phyloP scores from a whole-genome alignment of 1,140 invertebrate species.

The Diorhabda sublineata region DNA sequence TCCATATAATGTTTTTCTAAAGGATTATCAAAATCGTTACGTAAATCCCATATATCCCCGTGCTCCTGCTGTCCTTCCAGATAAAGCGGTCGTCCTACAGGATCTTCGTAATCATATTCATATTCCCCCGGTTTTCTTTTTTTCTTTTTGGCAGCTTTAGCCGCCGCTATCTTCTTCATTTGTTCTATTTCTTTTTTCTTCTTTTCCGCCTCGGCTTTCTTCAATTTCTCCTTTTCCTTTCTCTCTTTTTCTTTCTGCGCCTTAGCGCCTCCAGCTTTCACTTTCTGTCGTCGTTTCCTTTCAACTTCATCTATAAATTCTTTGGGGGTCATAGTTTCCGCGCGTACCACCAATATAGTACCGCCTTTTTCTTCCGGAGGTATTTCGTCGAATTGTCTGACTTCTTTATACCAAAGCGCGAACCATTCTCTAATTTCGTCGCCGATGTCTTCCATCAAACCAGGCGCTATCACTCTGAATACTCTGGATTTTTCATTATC shows the following conservation, averaged over 20 bases:
- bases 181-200: constrained; percentile 30
- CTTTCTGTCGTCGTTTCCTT: constrained; percentile 31
- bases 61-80: constrained; percentile 47
- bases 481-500: constrained; percentile 55
- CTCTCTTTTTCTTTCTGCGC: constrained; percentile 29
- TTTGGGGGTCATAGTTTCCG: constrained; percentile 51
- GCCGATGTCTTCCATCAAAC: constrained; percentile 64
- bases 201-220: constrained; percentile 31
- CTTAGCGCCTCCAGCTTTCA: constrained; percentile 29
- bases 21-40: constrained; percentile 47
- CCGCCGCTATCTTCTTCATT: constrained; percentile 40
- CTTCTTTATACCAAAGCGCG: constrained; percentile 52
- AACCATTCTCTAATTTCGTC: constrained; percentile 67
- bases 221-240: constrained; percentile 22
- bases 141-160: constrained; percentile 42
- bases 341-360: constrained; percentile 52
- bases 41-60: constrained; percentile 48
- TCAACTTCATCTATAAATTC: constrained; percentile 48
- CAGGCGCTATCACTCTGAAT: constrained; percentile 52
- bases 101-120: constrained; percentile 42
- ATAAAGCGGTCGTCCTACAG: constrained; percentile 40
- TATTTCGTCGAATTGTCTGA: constrained; percentile 52
- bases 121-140: constrained; percentile 41
- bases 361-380: constrained; percentile 53
- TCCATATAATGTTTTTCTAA: constrained; percentile 49